phyloP scores from a whole-genome alignment of 2,113 vertebrate species.

The Centropus unirufus region DNA sequence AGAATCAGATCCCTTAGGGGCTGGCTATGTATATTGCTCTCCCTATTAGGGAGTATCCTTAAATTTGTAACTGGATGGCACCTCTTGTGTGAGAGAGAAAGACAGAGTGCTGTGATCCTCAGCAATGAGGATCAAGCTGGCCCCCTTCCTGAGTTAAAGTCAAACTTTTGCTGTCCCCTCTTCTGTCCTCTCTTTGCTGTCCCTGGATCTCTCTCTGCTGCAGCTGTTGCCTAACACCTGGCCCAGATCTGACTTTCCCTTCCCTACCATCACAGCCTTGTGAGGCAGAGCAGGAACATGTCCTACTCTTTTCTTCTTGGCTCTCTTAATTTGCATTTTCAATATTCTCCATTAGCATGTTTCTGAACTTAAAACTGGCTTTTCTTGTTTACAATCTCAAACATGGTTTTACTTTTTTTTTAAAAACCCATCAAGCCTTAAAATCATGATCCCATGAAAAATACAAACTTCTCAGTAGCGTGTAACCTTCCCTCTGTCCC shows the following conservation, averaged over 20 bases:
- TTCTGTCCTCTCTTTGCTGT: not conserved
- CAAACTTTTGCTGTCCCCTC: not conserved
- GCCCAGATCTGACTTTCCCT: not conserved
- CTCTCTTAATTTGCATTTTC: not conserved
- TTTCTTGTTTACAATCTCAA: not conserved
- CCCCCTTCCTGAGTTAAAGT: not conserved
- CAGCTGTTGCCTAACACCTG: not conserved
- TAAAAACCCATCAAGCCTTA: not conserved
- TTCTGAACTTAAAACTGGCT: not conserved
- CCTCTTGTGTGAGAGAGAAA: not conserved
- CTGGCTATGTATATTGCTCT: not conserved
- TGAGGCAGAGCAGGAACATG: not conserved
- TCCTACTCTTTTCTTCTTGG: not conserved
- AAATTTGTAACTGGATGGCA: not conserved
- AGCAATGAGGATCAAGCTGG: not conserved
- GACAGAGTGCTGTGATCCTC: not conserved
- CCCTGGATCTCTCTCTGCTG: not conserved
- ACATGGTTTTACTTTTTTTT: not conserved
- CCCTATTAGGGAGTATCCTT: not conserved
- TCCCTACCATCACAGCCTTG: not conserved
- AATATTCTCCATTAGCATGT: accelerated
- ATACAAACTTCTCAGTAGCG: not conserved
- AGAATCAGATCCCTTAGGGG: not conserved
- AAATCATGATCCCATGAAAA: not conserved
- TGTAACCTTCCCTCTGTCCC: not conserved